Evolutionary conservation across 2,113 vertebrate species (phyloP), one percentile per base, ranked within the genome.

Genomic region (Dascyllus trimaculatus): DNA sequence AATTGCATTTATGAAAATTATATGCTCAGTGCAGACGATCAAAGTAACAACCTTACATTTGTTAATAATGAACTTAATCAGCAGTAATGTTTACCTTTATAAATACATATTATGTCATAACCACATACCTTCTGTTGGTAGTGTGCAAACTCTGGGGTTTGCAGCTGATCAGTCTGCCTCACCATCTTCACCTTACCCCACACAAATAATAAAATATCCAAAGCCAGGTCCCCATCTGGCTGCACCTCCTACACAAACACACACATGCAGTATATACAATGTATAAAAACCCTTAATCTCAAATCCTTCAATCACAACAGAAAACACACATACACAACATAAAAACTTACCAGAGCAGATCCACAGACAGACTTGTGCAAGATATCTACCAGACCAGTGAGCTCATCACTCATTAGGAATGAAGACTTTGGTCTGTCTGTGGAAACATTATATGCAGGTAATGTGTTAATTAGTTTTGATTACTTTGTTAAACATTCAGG

Each of bases 181-280:
- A 92, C 93, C 0, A 3, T 14, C 88, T 96, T 96, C 79, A 96
- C 95, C 61, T 95, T 96, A 71, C 92, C 88, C 98, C 98, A 99
- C 26, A 98, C 86, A 86, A 96, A 95, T 74, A 93, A 85, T 65
- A 96, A 70, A 32, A 94, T 73, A 81, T 95, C 95, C 90, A 95
- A 66, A 79, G 96, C 86, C 10, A 98, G 94, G 81, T 97, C 96
- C 52, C 73, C 84, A 70, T 97, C 95, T n/a, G 95, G 96, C 45
- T 89, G 92, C 49, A 91, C 59, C 80, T 89, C 89, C 97, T 98
- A 38, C 35, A 82, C 6, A 87, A 48, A 87, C 25, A 90, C 38
- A 71, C n/a, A 88, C 6, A 52, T 21, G 53, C 17, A 62, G 5
- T 14, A 57, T 14, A 51, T 40, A 72, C 24, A n/a, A 6, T 22